phyloP scores from a whole-genome alignment of 2,888 invertebrate genomes.

The Brassicogethes aeneus region DNA sequence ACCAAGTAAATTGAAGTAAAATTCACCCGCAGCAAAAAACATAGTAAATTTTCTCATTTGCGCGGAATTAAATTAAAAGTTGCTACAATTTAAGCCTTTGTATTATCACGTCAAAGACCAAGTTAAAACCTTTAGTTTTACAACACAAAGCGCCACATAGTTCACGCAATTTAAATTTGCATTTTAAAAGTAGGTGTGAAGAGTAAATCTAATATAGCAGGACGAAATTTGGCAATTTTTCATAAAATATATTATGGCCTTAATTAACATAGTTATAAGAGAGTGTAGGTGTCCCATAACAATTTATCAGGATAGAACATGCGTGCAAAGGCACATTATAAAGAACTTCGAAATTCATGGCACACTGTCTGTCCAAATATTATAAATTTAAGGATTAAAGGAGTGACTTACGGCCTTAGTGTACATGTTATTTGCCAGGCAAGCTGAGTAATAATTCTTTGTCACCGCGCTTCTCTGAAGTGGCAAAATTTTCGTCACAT shows the following conservation, averaged over 20 bases:
- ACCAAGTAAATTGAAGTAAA: no score
- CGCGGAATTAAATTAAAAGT: no score
- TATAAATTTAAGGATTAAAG: constrained; percentile 28
- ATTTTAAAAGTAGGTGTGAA: no score
- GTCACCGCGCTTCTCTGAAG: constrained; percentile 22
- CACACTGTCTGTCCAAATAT: constrained; percentile 23
- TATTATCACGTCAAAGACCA: no score
- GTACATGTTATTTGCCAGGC: constrained; percentile 25
- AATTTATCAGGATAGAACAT: constrained; percentile 15
- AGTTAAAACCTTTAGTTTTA: no score
- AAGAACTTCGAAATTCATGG: constrained; percentile 8
- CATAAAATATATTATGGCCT: not conserved
- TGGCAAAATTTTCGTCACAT: constrained; percentile 20
- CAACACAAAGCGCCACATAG: no score
- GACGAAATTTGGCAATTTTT: no score
- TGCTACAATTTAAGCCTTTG: no score
- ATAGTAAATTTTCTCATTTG: no score
- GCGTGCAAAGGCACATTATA: constrained; percentile 10
- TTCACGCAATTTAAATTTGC: no score
- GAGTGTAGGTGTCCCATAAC: constrained; percentile 12
- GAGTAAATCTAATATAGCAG: no score
- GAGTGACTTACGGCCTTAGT: constrained; percentile 23
- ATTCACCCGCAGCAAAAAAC: no score
- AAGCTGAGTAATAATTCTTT: constrained; percentile 27
- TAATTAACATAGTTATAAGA: constrained; percentile 1